Percentiles rank a stretch among this genome's conserved stretches.
phyloP scores from a whole-genome alignment of 2,888 invertebrate species.

The Latheticus oryzae region DNA sequence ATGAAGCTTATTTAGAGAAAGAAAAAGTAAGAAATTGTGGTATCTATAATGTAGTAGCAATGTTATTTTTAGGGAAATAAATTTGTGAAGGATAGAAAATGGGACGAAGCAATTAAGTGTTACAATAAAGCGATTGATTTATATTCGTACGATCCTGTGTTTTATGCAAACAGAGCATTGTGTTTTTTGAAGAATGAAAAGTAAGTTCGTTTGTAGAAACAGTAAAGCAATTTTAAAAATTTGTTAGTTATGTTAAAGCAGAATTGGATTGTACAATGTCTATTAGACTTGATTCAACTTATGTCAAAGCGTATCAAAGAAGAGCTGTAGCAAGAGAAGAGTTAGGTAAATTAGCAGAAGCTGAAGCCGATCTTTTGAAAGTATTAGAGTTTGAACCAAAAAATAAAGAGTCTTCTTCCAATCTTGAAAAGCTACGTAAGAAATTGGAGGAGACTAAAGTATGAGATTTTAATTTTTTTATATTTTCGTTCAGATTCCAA shows the following conservation, averaged over 20 bases:
- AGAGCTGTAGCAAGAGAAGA: conserved; percentile 81
- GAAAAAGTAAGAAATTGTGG: conserved; percentile 69
- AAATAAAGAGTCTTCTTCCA: conserved; percentile 76
- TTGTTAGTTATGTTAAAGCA: conserved; percentile 73
- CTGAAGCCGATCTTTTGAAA: conserved; percentile 77
- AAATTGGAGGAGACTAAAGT: conserved; percentile 37
- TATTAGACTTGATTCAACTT: conserved; percentile 79
- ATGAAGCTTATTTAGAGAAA: conserved; percentile 77
- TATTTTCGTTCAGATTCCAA: neutral
- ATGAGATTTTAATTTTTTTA: conserved; percentile 19
- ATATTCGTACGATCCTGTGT: conserved; percentile 82
- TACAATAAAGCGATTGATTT: conserved; percentile 90
- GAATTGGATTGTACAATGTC: conserved; percentile 86
- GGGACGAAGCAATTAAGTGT: conserved; percentile 85
- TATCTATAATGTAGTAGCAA: conserved; percentile 16
- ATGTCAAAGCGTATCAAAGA: conserved; percentile 87
- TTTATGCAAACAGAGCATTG: conserved; percentile 88
- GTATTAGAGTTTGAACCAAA: conserved; percentile 83
- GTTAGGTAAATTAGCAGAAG: conserved; percentile 77
- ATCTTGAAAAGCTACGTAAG: conserved; percentile 69
- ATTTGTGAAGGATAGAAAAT: conserved; percentile 82
- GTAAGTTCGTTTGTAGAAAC: conserved; percentile 70
- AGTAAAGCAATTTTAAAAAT: conserved; percentile 4
- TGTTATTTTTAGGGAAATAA: conserved; percentile 77
- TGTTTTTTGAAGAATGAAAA: conserved; percentile 85